phyloP scores from a whole-genome alignment of 2,797 vertebrate species.

The Paratrypauchen microcephalus region DNA sequence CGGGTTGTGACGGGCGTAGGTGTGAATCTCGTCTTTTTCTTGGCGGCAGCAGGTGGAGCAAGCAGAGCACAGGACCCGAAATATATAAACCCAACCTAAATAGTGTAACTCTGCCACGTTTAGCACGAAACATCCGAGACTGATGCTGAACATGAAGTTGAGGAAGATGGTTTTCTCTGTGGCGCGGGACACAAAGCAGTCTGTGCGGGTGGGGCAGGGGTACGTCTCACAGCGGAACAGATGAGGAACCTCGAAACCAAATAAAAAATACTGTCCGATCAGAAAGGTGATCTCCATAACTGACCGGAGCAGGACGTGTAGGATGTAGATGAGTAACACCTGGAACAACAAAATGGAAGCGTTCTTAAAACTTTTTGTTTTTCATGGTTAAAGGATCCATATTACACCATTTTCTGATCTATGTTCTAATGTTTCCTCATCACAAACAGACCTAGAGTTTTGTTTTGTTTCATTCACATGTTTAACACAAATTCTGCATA shows the following conservation, averaged over 20 bases:
- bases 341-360: not conserved
- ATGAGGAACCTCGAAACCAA: slow-evolving; percentile 69
- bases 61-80: slow-evolving; percentile 65
- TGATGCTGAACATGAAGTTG: slow-evolving; percentile 72
- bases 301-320: slow-evolving; percentile 62
- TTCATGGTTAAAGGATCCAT: no score
- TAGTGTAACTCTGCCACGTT: slow-evolving; percentile 73
- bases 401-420: no score
- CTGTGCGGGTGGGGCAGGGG: slow-evolving; percentile 66
- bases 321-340: slow-evolving; percentile 63
- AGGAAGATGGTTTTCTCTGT: slow-evolving; percentile 76
- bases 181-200: slow-evolving; percentile 74
- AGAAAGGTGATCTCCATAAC: slow-evolving; percentile 70
- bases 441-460: no score
- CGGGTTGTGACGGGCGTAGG: slow-evolving; percentile 54
- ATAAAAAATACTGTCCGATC: slow-evolving; percentile 67
- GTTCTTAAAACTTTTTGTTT: not conserved
- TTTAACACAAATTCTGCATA: no score
- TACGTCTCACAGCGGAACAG: slow-evolving; percentile 69
- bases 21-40: slow-evolving; percentile 33
- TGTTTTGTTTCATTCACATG: no score
- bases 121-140: slow-evolving; percentile 68
- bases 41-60: slow-evolving; percentile 64
- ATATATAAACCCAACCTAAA: slow-evolving; percentile 73
- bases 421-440: no score